A percentile compares a stretch with the other conserved stretches of the same genome.
phyloP scores from a whole-genome alignment of 2,113 vertebrate genomes.

The Sphaerodactylus townsendi region DNA sequence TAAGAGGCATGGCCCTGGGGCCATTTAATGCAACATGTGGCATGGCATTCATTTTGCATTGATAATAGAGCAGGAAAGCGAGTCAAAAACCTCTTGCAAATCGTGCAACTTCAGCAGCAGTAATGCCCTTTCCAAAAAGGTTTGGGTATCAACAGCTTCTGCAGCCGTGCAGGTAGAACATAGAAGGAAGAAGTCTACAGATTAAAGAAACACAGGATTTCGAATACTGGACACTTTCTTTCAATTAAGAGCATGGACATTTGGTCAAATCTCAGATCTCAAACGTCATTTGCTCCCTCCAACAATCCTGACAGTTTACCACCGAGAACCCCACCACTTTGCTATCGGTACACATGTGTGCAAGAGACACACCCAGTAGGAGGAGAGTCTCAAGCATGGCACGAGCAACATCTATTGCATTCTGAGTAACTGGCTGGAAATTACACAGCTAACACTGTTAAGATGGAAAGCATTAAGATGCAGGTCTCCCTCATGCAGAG shows the following conservation, averaged over 20 bases:
- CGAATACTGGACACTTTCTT: not conserved
- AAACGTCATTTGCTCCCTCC: not conserved
- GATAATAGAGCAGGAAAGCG: not conserved
- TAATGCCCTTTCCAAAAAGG: not conserved
- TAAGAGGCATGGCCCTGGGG: not conserved
- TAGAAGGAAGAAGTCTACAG: not conserved
- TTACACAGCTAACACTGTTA: not conserved
- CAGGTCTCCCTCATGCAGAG: too few relatives aligned
- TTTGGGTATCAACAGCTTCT: not conserved
- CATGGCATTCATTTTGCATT: not conserved
- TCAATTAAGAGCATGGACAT: not conserved
- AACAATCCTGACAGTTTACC: not conserved
- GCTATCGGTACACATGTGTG: not conserved
- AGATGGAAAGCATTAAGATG: not conserved
- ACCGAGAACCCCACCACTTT: not conserved
- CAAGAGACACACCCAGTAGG: not conserved
- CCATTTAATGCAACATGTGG: not conserved
- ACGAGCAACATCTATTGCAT: not conserved
- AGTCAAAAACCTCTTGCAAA: not conserved
- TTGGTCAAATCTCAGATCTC: not conserved
- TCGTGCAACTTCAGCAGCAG: not conserved
- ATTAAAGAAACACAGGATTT: not conserved
- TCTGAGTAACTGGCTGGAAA: too few relatives aligned
- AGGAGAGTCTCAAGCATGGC: not conserved
- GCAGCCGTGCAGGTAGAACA: not conserved